Conservation (phyloP, 1,140 invertebrate genomes). For the Trissolcus basalis region DNA sequence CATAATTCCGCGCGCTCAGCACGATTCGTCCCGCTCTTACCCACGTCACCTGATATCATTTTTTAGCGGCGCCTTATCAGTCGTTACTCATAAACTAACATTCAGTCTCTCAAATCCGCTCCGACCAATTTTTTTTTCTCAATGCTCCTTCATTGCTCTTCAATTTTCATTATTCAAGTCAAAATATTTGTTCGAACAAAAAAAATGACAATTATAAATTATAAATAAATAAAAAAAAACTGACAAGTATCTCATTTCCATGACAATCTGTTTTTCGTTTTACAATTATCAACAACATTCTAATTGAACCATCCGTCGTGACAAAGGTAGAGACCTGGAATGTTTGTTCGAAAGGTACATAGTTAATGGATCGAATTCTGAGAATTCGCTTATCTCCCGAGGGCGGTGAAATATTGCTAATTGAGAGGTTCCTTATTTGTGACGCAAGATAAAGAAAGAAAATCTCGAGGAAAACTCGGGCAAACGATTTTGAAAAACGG, state of each 20-base stretch:
- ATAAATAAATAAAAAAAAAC: too few relatives aligned
- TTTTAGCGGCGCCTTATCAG: conserved; percentile 39
- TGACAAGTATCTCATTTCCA: too few relatives aligned
- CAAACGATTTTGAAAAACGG: conserved; percentile 15
- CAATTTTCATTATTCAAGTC: too few relatives aligned
- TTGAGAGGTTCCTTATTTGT: conserved; percentile 3
- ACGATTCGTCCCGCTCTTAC: conserved; percentile 43
- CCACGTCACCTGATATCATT: conserved; percentile 49
- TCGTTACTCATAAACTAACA: conserved; percentile 11
- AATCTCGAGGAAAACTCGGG: conserved; percentile 13
- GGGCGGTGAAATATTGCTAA: conserved; percentile 35
- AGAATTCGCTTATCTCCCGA: conserved; percentile 15
- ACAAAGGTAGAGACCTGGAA: conserved; percentile 12
- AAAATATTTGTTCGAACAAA: too few relatives aligned
- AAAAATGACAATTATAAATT: too few relatives aligned
- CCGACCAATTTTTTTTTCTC: too few relatives aligned
- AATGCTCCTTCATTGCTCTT: too few relatives aligned
- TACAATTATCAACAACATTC: background rate
- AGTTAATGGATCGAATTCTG: conserved; percentile 19
- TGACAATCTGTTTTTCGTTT: too few relatives aligned
- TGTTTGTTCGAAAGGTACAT: conserved; percentile 6
- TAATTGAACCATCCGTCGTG: conserved; percentile 16
- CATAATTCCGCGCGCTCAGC: conserved; percentile 42
- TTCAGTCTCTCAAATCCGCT: background rate
- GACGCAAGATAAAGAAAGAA: conserved; percentile 14